phyloP scores from a whole-genome alignment of 1,140 invertebrate genomes.

The Tribolium castaneum region DNA sequence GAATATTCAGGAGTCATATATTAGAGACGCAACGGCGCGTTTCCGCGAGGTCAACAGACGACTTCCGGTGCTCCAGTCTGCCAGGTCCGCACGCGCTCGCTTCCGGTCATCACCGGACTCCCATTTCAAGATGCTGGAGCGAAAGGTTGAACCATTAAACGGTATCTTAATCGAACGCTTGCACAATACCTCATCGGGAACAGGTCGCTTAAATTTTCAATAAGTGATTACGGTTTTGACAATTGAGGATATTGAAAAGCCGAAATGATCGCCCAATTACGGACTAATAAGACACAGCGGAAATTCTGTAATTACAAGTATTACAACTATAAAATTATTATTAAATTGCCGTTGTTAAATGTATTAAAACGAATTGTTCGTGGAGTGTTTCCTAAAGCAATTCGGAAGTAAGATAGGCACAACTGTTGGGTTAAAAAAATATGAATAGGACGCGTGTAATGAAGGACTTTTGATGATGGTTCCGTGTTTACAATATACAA shows the following conservation, averaged over 20 bases:
- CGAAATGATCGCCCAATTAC: neutral
- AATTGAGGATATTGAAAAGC: slow-evolving; percentile 26
- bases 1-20: slow-evolving; percentile 46
- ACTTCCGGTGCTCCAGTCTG: slow-evolving; percentile 55
- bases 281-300: slow-evolving; percentile 11
- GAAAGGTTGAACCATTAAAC: slow-evolving; percentile 8
- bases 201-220: slow-evolving; percentile 10
- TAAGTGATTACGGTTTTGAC: neutral
- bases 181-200: neutral
- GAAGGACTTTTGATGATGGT: neutral
- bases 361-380: slow-evolving; percentile 19
- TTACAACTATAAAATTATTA: slow-evolving; percentile 11
- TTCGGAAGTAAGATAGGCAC: neutral
- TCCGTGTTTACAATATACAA: neutral
- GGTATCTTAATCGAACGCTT: neutral
- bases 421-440: neutral
- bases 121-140: slow-evolving; percentile 20
- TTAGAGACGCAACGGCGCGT: slow-evolving; percentile 52
- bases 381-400: neutral
- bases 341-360: slow-evolving; percentile 14
- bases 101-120: slow-evolving; percentile 52
- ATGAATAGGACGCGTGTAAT: neutral
- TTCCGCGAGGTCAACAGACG: slow-evolving; percentile 57
- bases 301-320: neutral
- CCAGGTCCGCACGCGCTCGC: slow-evolving; percentile 48